These are phyloP conservation scores for Picus viridis DNA, from an alignment of 2,797 vertebrate species.

Conservation along the genomic window DNA sequence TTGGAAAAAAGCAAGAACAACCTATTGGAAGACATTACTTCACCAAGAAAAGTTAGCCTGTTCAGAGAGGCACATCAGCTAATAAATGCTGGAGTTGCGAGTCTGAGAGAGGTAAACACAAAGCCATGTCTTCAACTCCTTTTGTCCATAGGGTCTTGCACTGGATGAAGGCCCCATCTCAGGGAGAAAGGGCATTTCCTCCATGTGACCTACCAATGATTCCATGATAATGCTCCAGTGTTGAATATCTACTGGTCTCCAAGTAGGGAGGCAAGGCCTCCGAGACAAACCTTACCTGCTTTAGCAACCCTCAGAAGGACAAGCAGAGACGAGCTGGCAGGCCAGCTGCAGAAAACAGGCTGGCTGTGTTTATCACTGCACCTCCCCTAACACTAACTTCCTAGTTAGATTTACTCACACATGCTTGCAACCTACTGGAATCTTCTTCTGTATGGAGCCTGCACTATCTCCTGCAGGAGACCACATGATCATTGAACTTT, in stretches of 20 bases:
- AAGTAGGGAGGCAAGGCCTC: background rate
- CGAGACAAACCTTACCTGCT: background rate
- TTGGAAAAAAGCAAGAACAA: background rate
- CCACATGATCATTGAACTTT: background rate
- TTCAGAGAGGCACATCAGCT: background rate
- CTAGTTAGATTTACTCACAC: background rate
- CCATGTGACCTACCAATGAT: background rate
- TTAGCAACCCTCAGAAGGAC: background rate
- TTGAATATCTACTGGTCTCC: background rate
- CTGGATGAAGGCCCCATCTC: background rate
- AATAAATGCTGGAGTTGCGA: background rate
- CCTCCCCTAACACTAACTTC: background rate
- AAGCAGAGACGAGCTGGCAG: background rate
- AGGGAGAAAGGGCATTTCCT: background rate
- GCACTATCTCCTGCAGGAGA: background rate
- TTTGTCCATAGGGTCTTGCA: background rate
- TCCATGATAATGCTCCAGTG: too few relatives aligned
- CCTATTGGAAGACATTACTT: background rate
- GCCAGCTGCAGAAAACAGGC: background rate
- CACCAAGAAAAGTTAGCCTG: background rate
- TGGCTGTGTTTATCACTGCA: background rate
- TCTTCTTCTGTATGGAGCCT: background rate
- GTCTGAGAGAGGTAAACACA: background rate
- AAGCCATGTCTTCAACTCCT: background rate
- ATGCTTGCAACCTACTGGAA: background rate